These are phyloP conservation scores for Athetis lepigone DNA, from an alignment of 2,888 invertebrate species.

Conservation along the genomic window DNA sequence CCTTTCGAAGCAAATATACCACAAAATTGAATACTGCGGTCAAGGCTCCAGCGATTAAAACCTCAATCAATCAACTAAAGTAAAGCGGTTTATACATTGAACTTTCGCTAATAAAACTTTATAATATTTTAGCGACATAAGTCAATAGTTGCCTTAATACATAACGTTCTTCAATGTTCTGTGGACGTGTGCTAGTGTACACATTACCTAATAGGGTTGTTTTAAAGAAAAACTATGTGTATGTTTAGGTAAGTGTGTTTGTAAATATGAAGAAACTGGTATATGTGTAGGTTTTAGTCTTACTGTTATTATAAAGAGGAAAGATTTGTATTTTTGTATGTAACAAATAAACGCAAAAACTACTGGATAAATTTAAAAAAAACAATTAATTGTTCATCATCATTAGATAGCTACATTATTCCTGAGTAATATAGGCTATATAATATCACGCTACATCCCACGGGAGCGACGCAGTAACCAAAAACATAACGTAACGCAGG, in stretches of 20 bases:
- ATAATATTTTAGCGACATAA: conserved; percentile 24
- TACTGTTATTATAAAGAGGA: too few species aligned
- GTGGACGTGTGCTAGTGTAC: conserved; percentile 35
- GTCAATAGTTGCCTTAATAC: conserved; percentile 51
- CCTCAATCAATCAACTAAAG: conserved; percentile 54
- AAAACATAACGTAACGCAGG: too few species aligned
- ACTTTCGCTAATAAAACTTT: conserved; percentile 33
- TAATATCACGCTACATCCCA: too few species aligned
- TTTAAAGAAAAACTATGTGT: conserved; percentile 19
- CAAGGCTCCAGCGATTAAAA: conserved; percentile 36
- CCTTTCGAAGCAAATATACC: conserved; percentile 12
- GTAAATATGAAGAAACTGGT: background rate
- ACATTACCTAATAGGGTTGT: conserved; percentile 26
- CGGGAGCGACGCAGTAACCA: too few species aligned
- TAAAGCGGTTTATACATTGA: conserved; percentile 42
- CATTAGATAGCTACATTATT: too few species aligned
- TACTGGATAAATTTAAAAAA: too few species aligned
- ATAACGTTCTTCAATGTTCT: conserved; percentile 39
- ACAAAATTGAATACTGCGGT: conserved; percentile 20
- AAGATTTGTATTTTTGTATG: too few species aligned
- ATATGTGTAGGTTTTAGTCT: too few species aligned
- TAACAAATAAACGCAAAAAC: too few species aligned
- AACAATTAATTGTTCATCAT: too few species aligned
- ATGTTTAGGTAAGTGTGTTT: conserved; percentile 7
- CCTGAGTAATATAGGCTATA: too few species aligned